Base-by-base conservation (phyloP, 2,888 invertebrate genomes). In the Mechanitis messenoides region DNA sequence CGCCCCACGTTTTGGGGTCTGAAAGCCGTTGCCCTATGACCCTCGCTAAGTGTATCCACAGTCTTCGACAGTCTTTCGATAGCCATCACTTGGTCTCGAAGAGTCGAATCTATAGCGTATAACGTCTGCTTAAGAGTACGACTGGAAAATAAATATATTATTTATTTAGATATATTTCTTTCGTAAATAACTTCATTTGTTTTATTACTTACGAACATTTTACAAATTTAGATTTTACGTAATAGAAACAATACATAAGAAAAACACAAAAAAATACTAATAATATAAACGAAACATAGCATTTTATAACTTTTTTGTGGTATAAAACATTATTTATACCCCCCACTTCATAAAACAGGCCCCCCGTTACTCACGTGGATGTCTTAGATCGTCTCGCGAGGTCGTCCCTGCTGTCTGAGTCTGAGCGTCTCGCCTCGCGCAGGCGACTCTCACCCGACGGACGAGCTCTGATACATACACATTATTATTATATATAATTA, bases 71-170 rank as follows among this genome's bases (percentile, higher is more conserved):
- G 70, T 0, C 84, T 69, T 20, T 88, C 86, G 42, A 92, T 78
- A 11, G 92, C 91, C 2, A 77, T 60, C 0, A 89, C 81, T 62
- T 92, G 92, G 1, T 91, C 90, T n/a, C 91, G 83, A 2, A 92
- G 72, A 0, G 90, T 78, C 0, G 79, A 69, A 70, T 91, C 92
- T 7, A 92, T 84, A 33, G 90, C 84, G 28, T 81, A 79, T 0
- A 92, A 77, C 0, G 88, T 83, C 45, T 87, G 79, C 33, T 91
- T 84, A 28, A 92, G 68, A 3, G 92, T 92, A 1, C 81, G 83
- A n/a, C 84, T 81, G 82, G 42, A 42, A 7, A 72, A 75, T 64
- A 50, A 7, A 38, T 50, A 33, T 1, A 11, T n/a, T 3, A 28
- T 55, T 33, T 42, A 11, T 6, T 35, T 2, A 35, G 3, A 45